Conservation (phyloP, 1,140 invertebrate species). For the Spodoptera frugiperda region DNA sequence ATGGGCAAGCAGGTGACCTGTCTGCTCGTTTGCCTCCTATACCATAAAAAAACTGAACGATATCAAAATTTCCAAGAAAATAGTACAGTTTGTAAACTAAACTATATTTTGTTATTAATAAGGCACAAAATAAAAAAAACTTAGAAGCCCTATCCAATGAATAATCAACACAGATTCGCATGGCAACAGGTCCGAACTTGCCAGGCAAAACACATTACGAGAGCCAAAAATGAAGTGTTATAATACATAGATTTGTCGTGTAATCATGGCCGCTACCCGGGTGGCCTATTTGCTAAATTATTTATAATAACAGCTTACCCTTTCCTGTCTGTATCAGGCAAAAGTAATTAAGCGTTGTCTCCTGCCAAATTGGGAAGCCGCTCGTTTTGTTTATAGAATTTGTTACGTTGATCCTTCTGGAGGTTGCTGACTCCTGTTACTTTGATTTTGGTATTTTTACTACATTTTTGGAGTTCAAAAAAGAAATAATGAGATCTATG, state of each 20-base stretch:
- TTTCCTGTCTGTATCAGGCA: slow-evolving; percentile 53
- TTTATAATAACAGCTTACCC: slow-evolving; percentile 58
- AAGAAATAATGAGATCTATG: no score
- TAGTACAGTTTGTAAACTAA: no score
- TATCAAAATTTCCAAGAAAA: no score
- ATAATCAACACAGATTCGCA: not conserved
- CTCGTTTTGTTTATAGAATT: slow-evolving; percentile 47
- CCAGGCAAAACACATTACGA: not conserved
- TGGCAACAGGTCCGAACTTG: not conserved
- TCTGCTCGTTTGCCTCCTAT: no score
- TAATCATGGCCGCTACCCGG: slow-evolving; percentile 42
- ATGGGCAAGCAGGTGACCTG: no score
- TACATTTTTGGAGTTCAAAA: no score
- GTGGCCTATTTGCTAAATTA: slow-evolving; percentile 53
- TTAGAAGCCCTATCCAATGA: no score
- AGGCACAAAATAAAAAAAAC: no score
- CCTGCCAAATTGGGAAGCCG: slow-evolving; percentile 49
- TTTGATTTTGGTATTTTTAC: no score
- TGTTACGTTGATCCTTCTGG: slow-evolving; percentile 36
- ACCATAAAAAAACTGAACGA: no score
- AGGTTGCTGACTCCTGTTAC: no score
- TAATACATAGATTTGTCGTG: slow-evolving; percentile 41
- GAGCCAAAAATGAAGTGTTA: slow-evolving; percentile 32
- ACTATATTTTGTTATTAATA: no score
- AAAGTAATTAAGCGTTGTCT: slow-evolving; percentile 56